Base-by-base conservation (phyloP, 2,888 invertebrate genomes). In the Cepaea hortensis region DNA sequence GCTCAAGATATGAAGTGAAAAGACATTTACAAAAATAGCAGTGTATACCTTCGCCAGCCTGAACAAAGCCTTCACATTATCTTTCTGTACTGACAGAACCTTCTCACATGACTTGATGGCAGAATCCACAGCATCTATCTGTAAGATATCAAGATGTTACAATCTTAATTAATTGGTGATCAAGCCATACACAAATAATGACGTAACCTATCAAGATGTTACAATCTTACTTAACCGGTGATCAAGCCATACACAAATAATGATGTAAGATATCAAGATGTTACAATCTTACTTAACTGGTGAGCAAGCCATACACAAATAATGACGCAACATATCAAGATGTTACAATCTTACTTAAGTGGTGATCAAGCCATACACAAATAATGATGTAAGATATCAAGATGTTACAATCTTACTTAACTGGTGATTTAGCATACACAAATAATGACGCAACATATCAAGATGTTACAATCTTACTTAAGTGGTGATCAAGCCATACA, bases 31-130 rank as follows among this genome's bases (percentile, higher is more conserved):
- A 55, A 55, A 55, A 55, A 1, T 23, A 35, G 46, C 20, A 62
- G 72, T 62, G 35, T 23, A 75, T 90, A 94, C 94, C 91, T 96
- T 96, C 91, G 97, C 97, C 95, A 98, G 97, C 92, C 98, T 96
- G 94, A 97, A 98, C 20, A 98, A 95, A 0, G 98, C 98, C 94
- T 98, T 98, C 0, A 97, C 96, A 95, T 98, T 98, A 88, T 96
- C 95, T 0, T 98, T 98, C 93, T 98, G 97, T 92, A 97, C 97
- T 88, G 96, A 95, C 20, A 98, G 95, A 3, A 98, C 98, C 93
- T 96, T 96, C 83, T 97, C 97, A 61, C 98, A 96, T 13, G 97
- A 97, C 94, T 96, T 96, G 50, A 98, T 95, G 9, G 98, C 98
- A 15, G 97, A 96, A 91, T 97, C 97, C 35, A 65, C 13, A 4